These are phyloP conservation scores for Ormyrus pomaceus DNA, from an alignment of 2,888 invertebrate genomes.

Conservation along the genomic window DNA sequence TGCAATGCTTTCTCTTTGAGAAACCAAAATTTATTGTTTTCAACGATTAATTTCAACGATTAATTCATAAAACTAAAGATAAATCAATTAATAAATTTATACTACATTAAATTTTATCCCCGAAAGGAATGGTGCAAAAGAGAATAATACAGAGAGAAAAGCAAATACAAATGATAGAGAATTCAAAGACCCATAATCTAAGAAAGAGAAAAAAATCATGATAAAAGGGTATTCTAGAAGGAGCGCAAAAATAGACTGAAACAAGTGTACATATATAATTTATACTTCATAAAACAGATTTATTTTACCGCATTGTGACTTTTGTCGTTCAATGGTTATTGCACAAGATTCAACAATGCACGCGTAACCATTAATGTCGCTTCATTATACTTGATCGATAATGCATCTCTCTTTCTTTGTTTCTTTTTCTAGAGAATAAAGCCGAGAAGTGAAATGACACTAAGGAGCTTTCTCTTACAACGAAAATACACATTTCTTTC, in stretches of 20 bases:
- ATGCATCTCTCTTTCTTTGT: not conserved
- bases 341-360: slow-evolving; percentile 52
- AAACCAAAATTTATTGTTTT: no score
- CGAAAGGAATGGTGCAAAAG: no score
- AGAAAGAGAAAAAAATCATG: no score
- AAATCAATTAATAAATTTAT: no score
- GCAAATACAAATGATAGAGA: no score
- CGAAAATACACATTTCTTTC: not conserved
- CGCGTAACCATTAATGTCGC: slow-evolving; percentile 51
- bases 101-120: no score
- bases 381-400: slow-evolving; percentile 48
- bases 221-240: not conserved
- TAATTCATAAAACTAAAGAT: no score
- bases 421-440: not conserved
- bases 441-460: not conserved
- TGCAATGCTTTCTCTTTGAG: no score
- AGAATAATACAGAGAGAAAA: no score
- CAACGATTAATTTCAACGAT: no score
- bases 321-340: slow-evolving; percentile 42
- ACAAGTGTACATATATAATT: slow-evolving; percentile 30
- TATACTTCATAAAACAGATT: slow-evolving; percentile 56
- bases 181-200: no score
- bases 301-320: slow-evolving; percentile 50
- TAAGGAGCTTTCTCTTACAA: not conserved
- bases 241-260: not conserved